A percentile compares a stretch with the other conserved stretches of the same genome.
These are phyloP conservation scores for Armadillidium nasatum DNA, from an alignment of 1,140 invertebrate genomes.

Conservation along the genomic window DNA sequence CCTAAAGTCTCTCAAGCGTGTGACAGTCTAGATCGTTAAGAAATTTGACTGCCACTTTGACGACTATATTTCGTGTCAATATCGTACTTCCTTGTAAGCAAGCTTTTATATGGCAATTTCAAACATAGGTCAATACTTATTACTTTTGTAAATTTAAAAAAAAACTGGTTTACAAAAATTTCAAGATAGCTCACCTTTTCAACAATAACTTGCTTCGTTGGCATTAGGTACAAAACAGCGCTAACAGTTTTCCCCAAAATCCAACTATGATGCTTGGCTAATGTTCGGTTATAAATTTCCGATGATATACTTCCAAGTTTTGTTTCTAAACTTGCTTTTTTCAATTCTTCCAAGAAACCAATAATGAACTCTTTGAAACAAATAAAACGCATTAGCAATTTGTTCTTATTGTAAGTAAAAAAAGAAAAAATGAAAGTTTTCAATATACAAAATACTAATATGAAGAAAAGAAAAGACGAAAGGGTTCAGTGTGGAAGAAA, in stretches of 20 bases:
- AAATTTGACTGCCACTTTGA: too few species aligned
- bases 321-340: conserved; percentile 27
- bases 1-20: too few species aligned
- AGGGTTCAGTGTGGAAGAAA: too few species aligned
- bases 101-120: too few species aligned
- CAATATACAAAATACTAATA: not conserved
- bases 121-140: too few species aligned
- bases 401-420: not conserved
- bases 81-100: too few species aligned
- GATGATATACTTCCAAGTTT: conserved; percentile 34
- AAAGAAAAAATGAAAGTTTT: not conserved
- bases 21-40: too few species aligned
- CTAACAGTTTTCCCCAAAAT: conserved; percentile 38
- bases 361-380: conserved; percentile 35
- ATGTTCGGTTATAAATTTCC: conserved; percentile 35
- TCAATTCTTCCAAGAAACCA: conserved; percentile 33
- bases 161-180: not conserved
- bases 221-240: conserved; percentile 39
- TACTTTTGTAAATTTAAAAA: too few species aligned
- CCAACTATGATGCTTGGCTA: conserved; percentile 39
- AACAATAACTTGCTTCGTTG: conserved; percentile 38
- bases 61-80: too few species aligned
- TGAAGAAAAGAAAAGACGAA: not conserved
- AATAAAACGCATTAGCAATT: not conserved
- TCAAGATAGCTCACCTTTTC: conserved; percentile 34